Base-by-base conservation (phyloP, 2,888 invertebrate genomes). In the Trachelus stipa region DNA sequence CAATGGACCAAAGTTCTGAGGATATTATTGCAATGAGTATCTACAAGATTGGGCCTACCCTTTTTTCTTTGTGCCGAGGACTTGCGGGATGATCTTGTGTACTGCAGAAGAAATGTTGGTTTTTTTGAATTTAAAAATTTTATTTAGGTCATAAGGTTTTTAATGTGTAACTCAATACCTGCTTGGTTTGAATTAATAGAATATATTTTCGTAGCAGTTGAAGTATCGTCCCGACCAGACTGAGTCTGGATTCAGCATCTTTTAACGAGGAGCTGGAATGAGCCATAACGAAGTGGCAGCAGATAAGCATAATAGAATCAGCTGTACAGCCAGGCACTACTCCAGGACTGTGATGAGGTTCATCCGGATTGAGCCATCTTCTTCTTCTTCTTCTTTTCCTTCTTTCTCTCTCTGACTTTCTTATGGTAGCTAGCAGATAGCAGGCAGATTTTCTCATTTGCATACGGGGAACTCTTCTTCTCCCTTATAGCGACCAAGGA, bases 251-350 rank as follows among this genome's bases (percentile, higher is more conserved):
- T 71, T 71, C 33, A 34, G 71, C 71, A 34, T 31, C 71, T 71
- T 71, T 71, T 31, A 34, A 34, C 33, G 33, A 71, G 33, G n/a
- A 71, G 71, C 71, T 71, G 71, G 33, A 71, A 71, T 33, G 31
- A 71, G 23, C 71, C 33, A 34, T 71, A 71, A 71, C 34, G 71
- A 31, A 71, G 71, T 71, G 71, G 33, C 71, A 34, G 33, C 71
- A 71, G 71, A 71, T 71, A 71, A 71, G 71, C 71, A 71, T 31
- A 71, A 71, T 31, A 33, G 71, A 31, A 56, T 56, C 56, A 56
- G 23, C 56, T 9, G 56, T 56, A 56, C 56, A 56, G 23, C 23
- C 56, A 56, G 56, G 56, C 15, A 15, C 56, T 23, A 9, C 23
- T 23, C 1, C 56, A 56, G 56, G 23, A 56, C 56, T 56, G 56